phyloP scores from a whole-genome alignment of 2,113 vertebrate genomes.

The Ovibos moschatus region DNA sequence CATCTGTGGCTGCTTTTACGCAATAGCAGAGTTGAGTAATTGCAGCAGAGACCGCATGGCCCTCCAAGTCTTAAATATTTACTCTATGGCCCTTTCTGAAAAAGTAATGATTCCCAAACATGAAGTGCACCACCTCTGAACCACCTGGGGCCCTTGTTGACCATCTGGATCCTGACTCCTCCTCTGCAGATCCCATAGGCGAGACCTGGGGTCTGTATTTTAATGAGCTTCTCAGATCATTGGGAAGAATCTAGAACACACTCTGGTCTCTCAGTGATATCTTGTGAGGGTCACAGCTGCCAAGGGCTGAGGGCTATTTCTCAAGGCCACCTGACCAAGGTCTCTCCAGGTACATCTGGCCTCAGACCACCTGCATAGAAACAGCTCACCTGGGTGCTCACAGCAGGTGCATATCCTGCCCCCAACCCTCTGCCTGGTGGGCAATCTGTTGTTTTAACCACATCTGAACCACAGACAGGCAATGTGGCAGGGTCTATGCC shows the following conservation, averaged over 20 bases:
- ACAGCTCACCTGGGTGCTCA: background rate
- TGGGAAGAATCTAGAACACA: background rate
- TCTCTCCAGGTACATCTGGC: background rate
- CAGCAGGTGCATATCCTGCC: background rate
- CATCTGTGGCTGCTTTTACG: background rate
- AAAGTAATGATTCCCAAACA: background rate
- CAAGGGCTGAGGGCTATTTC: background rate
- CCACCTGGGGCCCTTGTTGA: background rate
- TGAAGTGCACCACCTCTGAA: background rate
- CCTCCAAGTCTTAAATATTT: background rate
- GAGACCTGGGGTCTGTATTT: fast-evolving
- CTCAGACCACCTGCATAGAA: background rate
- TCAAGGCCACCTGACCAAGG: background rate
- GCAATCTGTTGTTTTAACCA: background rate
- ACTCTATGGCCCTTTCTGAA: background rate
- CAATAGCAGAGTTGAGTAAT: too few species aligned
- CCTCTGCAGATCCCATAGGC: background rate
- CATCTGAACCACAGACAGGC: background rate
- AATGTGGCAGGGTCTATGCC: background rate
- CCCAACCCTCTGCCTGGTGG: background rate
- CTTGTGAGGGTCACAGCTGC: background rate
- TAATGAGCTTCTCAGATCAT: background rate
- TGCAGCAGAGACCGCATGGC: background rate
- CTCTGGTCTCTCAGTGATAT: background rate
- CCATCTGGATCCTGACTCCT: background rate